A percentile compares a stretch with the other conserved stretches of the same genome.
Evolutionary conservation across 2,113 vertebrate species (phyloP).

Genomic region (Halcyon malimbica): DNA sequence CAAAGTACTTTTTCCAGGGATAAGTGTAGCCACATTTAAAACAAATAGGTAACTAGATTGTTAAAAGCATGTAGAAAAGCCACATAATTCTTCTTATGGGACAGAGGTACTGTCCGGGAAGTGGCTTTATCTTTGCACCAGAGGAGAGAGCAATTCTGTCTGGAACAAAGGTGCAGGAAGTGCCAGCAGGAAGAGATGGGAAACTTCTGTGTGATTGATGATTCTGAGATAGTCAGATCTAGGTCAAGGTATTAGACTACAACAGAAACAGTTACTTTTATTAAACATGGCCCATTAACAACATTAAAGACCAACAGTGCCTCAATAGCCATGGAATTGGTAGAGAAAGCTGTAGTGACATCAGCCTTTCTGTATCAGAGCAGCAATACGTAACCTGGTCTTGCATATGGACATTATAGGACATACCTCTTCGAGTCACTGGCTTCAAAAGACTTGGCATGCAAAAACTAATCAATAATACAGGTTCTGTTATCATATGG

Average conservation of each 20-base stretch:
- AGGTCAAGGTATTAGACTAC: neutral
- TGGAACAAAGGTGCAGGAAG: neutral
- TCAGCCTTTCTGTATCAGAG: neutral
- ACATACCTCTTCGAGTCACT: neutral
- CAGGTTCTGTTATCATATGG: neutral
- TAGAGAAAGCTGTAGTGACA: neutral
- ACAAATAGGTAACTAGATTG: neutral
- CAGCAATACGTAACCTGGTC: neutral
- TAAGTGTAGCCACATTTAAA: neutral
- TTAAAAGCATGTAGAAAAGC: neutral
- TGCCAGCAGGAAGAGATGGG: neutral
- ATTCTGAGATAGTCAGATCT: neutral
- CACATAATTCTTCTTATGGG: neutral
- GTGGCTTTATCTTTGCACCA: neutral
- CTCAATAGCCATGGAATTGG: neutral
- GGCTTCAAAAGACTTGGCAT: neutral
- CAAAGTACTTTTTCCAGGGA: neutral
- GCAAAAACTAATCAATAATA: neutral
- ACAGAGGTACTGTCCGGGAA: neutral
- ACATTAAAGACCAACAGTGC: neutral
- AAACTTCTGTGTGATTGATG: neutral
- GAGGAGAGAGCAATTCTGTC: neutral
- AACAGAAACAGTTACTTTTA: neutral
- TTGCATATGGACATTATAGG: neutral
- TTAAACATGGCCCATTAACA: neutral